These are phyloP conservation scores for Procambarus virginalis DNA, from an alignment of 1,140 invertebrate genomes.

Conservation along the genomic window DNA sequence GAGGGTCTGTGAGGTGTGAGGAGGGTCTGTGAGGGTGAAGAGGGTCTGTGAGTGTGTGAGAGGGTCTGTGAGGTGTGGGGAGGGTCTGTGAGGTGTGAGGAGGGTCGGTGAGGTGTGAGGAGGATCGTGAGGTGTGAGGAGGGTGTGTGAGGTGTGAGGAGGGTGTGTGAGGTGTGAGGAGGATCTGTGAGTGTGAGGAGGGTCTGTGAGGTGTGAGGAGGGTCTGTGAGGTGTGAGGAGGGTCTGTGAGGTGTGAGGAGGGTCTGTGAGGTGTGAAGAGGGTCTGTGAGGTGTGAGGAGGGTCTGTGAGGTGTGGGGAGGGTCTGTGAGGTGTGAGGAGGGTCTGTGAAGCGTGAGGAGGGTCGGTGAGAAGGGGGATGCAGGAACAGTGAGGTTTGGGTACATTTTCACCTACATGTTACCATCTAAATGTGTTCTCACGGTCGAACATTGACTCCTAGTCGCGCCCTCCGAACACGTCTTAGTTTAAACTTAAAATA, in stretches of 20 bases:
- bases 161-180: not conserved
- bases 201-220: not conserved
- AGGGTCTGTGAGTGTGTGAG: not conserved
- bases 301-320: not conserved
- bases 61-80: not conserved
- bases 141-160: not conserved
- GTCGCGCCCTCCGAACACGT: too few species aligned
- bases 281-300: not conserved
- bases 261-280: not conserved
- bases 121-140: too few species aligned
- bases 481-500: too few species aligned
- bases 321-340: not conserved
- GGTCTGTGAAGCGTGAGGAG: not conserved
- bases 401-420: too few species aligned
- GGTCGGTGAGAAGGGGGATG: not conserved
- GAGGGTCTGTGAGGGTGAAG: not conserved
- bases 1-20: not conserved
- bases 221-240: not conserved
- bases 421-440: too few species aligned
- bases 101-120: not conserved
- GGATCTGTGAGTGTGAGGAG: not conserved
- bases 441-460: too few species aligned
- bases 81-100: not conserved
- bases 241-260: not conserved
- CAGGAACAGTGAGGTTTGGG: not conserved